Conservation (phyloP, 1,140 invertebrate genomes). For the Drosophila rufa region DNA sequence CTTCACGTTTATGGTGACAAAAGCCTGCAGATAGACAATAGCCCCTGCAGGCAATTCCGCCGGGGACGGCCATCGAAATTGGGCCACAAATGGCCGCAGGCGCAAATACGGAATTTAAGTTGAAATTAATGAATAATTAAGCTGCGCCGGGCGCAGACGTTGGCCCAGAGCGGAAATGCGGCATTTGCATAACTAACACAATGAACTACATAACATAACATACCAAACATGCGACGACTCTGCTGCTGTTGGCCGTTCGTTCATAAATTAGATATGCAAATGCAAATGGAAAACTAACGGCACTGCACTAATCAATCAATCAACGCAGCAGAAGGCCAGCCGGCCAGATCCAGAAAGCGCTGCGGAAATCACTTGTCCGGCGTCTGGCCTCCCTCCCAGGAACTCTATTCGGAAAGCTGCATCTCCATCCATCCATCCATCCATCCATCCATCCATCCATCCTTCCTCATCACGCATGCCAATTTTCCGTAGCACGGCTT, state of each 20-base stretch:
- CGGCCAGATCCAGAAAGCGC: slow-evolving; percentile 44
- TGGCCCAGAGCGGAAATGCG: slow-evolving; percentile 61
- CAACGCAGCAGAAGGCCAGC: slow-evolving; percentile 52
- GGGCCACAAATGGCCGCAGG: slow-evolving; percentile 50
- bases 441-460: slow-evolving; percentile 4
- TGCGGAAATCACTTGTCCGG: slow-evolving; percentile 72
- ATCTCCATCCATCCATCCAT: slow-evolving; percentile 8
- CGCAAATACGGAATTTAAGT: slow-evolving; percentile 68
- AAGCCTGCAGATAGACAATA: slow-evolving; percentile 59
- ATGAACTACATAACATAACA: slow-evolving; percentile 61
- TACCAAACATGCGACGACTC: slow-evolving; percentile 38
- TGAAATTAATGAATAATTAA: slow-evolving; percentile 84
- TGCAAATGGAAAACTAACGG: slow-evolving; percentile 76
- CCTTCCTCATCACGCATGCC: slow-evolving; percentile 57
- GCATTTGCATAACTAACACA: slow-evolving; percentile 81
- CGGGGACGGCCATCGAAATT: slow-evolving; percentile 41
- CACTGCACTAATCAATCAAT: slow-evolving; percentile 83
- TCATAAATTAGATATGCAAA: slow-evolving; percentile 73
- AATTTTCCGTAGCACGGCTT: slow-evolving; percentile 61
- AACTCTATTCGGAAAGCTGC: slow-evolving; percentile 15
- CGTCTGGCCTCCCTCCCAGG: slow-evolving; percentile 9
- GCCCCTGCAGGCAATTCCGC: slow-evolving; percentile 40
- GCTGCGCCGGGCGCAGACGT: slow-evolving; percentile 48
- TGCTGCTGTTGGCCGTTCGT: background rate
- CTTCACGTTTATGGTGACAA: slow-evolving; percentile 74